A percentile compares a stretch with the other conserved stretches of the same genome.
phyloP scores from a whole-genome alignment of 2,797 vertebrate genomes.

The Poeciliopsis paucimaculata region DNA sequence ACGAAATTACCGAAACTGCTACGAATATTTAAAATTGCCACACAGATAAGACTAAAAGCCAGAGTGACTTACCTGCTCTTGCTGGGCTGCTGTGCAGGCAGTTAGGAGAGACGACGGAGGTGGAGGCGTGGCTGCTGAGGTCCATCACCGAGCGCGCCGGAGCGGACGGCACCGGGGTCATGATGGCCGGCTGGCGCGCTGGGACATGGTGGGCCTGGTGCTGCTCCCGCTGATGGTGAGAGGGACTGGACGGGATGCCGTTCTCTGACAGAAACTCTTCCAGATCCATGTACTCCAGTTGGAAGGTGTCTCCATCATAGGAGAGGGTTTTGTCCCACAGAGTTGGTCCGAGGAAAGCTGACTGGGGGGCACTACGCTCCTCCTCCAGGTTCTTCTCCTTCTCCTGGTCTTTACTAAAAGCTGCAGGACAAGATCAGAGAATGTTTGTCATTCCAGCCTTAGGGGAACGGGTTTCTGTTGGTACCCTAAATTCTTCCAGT shows the following conservation, averaged over 20 bases:
- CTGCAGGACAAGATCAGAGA: constrained; percentile 58
- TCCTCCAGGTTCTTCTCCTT: constrained; percentile 94
- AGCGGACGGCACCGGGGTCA: constrained; percentile 53
- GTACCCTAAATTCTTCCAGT: background rate
- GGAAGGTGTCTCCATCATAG: constrained; percentile 95
- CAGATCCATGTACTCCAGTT: constrained; percentile 99
- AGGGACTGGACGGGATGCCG: constrained; percentile 89
- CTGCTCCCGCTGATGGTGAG: constrained; percentile 83
- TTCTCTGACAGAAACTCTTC: constrained; percentile 98
- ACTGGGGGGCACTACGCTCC: constrained; percentile 85
- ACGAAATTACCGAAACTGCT: background rate
- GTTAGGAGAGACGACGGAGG: constrained; percentile 83
- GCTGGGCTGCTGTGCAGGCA: constrained; percentile 87
- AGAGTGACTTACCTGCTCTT: constrained; percentile 62
- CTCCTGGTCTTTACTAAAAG: constrained; percentile 82
- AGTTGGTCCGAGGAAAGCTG: constrained; percentile 94
- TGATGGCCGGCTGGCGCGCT: constrained; percentile 47
- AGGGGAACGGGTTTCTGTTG: background rate
- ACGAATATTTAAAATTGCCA: background rate
- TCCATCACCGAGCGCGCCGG: constrained; percentile 85
- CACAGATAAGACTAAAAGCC: background rate
- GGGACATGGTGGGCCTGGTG: constrained; percentile 73
- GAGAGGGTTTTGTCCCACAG: constrained; percentile 98
- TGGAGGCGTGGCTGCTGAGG: constrained; percentile 89
- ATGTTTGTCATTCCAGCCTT: background rate